Conservation (phyloP, 2,113 vertebrate species). For the Stigmatopora argus region DNA sequence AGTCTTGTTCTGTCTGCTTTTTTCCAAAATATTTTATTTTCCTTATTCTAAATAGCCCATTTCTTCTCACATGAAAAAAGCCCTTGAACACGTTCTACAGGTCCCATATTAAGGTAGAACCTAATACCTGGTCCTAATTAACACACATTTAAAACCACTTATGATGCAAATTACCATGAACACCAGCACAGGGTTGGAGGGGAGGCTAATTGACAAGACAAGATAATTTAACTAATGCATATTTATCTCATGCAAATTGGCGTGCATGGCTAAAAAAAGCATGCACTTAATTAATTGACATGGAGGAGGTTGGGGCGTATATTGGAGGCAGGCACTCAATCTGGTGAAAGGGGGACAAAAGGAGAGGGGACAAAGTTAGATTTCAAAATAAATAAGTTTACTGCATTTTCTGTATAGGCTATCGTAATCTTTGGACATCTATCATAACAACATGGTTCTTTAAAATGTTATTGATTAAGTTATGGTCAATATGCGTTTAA, state of each 20-base stretch:
- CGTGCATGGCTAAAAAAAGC: constrained; percentile 68
- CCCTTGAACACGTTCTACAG: constrained; percentile 63
- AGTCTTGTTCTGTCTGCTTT: not conserved
- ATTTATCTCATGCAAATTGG: constrained; percentile 78
- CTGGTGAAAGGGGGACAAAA: constrained; percentile 55
- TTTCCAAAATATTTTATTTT: not conserved
- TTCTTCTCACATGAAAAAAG: constrained; percentile 30
- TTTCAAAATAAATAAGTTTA: constrained; percentile 4
- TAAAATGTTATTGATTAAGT: not conserved
- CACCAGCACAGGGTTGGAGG: constrained; percentile 37
- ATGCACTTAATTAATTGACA: constrained; percentile 75
- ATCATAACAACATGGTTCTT: not conserved
- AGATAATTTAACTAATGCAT: constrained; percentile 72
- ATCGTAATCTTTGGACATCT: not conserved
- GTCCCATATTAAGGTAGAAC: constrained; percentile 52
- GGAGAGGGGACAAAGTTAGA: constrained; percentile 1
- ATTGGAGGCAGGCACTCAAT: constrained; percentile 62
- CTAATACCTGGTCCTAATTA: constrained; percentile 67
- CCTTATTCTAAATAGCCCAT: constrained; percentile 48
- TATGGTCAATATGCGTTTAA: too few relatives aligned
- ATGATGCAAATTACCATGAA: constrained; percentile 69
- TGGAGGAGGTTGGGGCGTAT: constrained; percentile 58
- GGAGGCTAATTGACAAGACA: constrained; percentile 52
- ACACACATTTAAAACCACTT: constrained; percentile 67
- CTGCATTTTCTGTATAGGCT: not conserved